A percentile compares a stretch with the other conserved stretches of the same genome.
These are phyloP conservation scores for Pogona vitticeps DNA, from an alignment of 2,113 vertebrate species.

Conservation along the genomic window DNA sequence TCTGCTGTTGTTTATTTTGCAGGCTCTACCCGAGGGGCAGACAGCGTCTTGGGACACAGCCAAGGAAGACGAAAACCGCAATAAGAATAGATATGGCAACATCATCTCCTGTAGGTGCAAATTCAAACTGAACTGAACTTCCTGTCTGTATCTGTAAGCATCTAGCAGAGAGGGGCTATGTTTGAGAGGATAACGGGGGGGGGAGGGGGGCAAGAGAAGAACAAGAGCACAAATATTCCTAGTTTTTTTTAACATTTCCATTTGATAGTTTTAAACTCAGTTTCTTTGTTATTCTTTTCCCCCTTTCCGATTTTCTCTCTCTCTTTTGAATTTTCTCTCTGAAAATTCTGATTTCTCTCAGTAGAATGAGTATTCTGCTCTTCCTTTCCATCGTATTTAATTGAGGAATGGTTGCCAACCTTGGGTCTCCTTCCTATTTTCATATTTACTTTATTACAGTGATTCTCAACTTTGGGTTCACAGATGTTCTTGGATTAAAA, in stretches of 20 bases:
- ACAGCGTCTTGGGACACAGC: conserved; percentile 96
- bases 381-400: neutral
- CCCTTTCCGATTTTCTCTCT: fast-evolving
- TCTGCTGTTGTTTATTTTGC: conserved; percentile 58
- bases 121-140: conserved; percentile 52
- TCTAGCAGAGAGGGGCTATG: conserved; percentile 33
- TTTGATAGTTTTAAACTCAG: neutral
- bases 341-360: neutral
- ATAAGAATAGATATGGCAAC: conserved; percentile 98
- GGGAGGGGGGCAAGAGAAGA: conserved; percentile 8
- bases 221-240: neutral
- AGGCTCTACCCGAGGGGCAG: conserved; percentile 95
- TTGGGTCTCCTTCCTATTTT: no score
- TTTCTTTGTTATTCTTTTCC: neutral
- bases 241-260: fast-evolving
- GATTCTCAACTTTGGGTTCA: neutral
- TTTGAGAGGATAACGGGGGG: conserved; percentile 28
- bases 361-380: neutral
- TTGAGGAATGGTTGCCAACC: no score
- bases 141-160: neutral
- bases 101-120: conserved; percentile 97
- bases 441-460: no score
- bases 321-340: neutral
- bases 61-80: conserved; percentile 97
- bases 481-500: neutral